Base-by-base conservation (phyloP, 1,140 invertebrate genomes). In the Asobara japonica region DNA sequence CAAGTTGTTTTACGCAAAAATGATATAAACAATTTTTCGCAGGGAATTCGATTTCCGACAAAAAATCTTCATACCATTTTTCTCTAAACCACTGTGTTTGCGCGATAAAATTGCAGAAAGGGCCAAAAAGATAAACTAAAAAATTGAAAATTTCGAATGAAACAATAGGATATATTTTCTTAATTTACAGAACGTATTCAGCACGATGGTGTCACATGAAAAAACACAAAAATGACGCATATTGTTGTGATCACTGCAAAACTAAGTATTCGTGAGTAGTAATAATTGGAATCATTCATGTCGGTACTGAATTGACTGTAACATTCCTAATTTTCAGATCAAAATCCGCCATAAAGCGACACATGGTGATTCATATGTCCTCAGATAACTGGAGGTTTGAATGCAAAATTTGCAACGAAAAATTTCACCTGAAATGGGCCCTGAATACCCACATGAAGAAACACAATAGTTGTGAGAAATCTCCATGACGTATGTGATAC, bases 151-250 rank as follows among this genome's bases (percentile, higher is more conserved):
- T n/a, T n/a, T n/a, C n/a, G n/a, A n/a, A n/a, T n/a, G n/a, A n/a
- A n/a, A n/a, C n/a, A n/a, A n/a, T n/a, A n/a, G n/a, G n/a, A n/a
- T n/a, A n/a, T n/a, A n/a, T n/a, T n/a, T n/a, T n/a, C n/a, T n/a
- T n/a, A n/a, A n/a, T n/a, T n/a, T 67, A 10, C 13, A 67, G 65
- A 67, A 67, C 25, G 0, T 67, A 67, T 16, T 18, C 65, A 0
- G 65, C 65, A 6, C n/a, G 30, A 67, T 67, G 65, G 65, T 30
- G 30, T 38, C 65, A 67, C 33, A 25, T 38, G 13, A 30, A 67
- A 25, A 27, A 36, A 0, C 65, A 67, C 41, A 20, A 67, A 11
- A 67, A 36, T 6, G 65, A 33, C 18, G 33, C 11, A 16, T 67
- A 18, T 0, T 13, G 18, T 16, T 67, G 65, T 18, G 65, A 67